These are phyloP conservation scores for Halichoerus grypus DNA, from an alignment of 2,113 vertebrate species.

Conservation along the genomic window DNA sequence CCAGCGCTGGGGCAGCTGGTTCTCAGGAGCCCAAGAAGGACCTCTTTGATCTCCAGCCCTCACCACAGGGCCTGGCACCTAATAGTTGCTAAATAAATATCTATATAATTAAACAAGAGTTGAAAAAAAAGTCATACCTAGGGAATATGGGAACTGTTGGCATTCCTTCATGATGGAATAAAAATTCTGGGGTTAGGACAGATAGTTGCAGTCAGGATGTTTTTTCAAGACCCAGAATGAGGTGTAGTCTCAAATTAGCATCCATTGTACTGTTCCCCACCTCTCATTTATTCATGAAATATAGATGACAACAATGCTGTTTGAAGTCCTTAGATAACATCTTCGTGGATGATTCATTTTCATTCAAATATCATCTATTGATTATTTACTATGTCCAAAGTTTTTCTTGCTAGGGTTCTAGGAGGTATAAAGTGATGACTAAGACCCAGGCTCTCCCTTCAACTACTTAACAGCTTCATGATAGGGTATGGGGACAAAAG, in stretches of 20 bases:
- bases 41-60: neutral
- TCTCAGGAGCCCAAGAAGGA: neutral
- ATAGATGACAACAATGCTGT: neutral
- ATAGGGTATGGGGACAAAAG: neutral
- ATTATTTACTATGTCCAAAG: neutral
- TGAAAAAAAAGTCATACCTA: neutral
- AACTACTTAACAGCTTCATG: neutral
- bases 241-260: neutral
- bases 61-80: neutral
- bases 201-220: neutral
- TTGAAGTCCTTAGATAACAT: neutral
- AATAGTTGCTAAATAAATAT: conserved; percentile 12
- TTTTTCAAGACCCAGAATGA: conserved; percentile 20
- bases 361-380: neutral
- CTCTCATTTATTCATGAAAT: neutral
- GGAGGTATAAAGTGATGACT: conserved; percentile 2
- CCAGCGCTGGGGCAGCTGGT: neutral
- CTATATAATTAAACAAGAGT: neutral
- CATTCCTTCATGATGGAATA: neutral
- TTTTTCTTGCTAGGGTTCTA: neutral
- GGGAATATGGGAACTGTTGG: conserved; percentile 23
- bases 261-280: neutral
- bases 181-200: conserved; percentile 1
- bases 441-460: neutral
- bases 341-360: conserved; percentile 16